Base-by-base conservation (phyloP, 2,797 vertebrate genomes). In the Ptychadena robeensis region DNA sequence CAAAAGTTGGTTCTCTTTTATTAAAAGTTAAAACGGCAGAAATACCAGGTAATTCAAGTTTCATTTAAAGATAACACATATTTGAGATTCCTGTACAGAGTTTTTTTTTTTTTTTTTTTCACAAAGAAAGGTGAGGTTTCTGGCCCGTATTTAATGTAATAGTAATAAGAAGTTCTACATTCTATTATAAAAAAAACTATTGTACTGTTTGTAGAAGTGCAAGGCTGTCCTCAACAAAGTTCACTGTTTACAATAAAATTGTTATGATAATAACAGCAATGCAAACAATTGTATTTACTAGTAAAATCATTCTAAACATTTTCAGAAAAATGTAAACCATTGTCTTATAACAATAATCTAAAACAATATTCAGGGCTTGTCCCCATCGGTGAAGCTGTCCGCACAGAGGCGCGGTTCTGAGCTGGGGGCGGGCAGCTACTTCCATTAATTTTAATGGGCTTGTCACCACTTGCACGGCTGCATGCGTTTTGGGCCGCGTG, bases 1-100 rank as follows among this genome's bases (percentile, higher is more conserved):
- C 40, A 14, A 30, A 65, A 40, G 25, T 65, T 30, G 27, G 4
- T 7, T 28, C 34, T 67, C 4, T 38, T 30, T 30, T 76, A 40
- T 64, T 38, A 7, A 64, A 10, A 37, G 74, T 37, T 63, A 32
- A 67, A 12, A 67, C 22, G 57, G n/a, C 31, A 15, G 7, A n/a
- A 75, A 57, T 59, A 30, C 25, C 30, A 65, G 1, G 38, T 76
- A 40, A 15, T 31, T 38, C 27, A 76, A 76, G 25, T 66, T 30
- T 76, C 5, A 76, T 76, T 44, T 40, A 40, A 64, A 66, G 74
- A 76, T 37, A 76, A 44, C 61, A 65, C 31, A 32, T 32, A 65
- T 65, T 35, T 28, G 63, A 37, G 37, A 76, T 40, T 76, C 25
- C 35, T 76, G 27, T 67, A n/a, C 48, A 34, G 66, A 48, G 67